These are phyloP conservation scores for Erethizon dorsatum DNA, from an alignment of 2,797 vertebrate genomes.

Conservation along the genomic window DNA sequence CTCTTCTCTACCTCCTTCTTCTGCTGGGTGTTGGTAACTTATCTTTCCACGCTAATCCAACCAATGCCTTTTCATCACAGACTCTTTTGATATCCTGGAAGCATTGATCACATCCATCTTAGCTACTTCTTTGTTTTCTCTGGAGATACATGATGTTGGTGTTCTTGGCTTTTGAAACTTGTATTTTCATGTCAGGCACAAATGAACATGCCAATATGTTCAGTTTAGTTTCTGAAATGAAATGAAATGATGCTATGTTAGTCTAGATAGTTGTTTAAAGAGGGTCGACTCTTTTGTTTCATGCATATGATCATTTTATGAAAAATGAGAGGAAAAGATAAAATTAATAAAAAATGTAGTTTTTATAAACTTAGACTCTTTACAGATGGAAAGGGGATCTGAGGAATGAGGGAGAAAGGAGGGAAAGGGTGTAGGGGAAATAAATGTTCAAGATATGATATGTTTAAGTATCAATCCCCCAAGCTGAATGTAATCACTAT, in stretches of 20 bases:
- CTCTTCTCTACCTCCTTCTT: background rate
- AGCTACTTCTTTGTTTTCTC: background rate
- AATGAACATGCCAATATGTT: background rate
- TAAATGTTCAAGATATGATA: background rate
- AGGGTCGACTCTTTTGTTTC: background rate
- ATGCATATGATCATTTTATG: background rate
- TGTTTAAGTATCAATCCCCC: background rate
- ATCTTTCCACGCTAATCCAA: background rate
- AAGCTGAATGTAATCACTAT: background rate
- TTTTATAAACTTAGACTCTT: background rate
- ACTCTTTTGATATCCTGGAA: background rate
- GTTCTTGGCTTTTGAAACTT: background rate
- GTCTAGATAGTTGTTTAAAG: background rate
- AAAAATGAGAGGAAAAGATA: conserved; percentile 38
- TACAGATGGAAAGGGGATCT: background rate
- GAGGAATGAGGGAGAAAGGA: background rate
- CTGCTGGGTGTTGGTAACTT: background rate
- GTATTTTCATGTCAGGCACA: background rate
- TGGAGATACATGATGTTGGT: background rate
- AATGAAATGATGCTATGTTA: background rate
- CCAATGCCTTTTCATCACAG: background rate
- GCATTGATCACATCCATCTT: background rate
- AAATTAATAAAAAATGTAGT: background rate
- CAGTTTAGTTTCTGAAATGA: background rate
- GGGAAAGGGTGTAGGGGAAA: background rate